phyloP scores from a whole-genome alignment of 1,140 invertebrate genomes.

The Asbolus verrucosus region DNA sequence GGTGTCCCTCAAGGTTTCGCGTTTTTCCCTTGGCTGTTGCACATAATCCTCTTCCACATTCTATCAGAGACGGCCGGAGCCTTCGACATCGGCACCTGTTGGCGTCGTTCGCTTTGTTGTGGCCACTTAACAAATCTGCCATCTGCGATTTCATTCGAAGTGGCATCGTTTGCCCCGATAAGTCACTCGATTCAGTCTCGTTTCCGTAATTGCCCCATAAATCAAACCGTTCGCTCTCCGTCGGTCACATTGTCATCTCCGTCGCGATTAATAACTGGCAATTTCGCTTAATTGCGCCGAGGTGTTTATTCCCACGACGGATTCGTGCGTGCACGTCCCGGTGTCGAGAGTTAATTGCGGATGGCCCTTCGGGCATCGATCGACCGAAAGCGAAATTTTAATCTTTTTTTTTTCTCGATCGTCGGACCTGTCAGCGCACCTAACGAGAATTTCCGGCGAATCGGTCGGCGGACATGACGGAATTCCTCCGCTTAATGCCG shows the following conservation, averaged over 20 bases:
- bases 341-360: constrained; percentile 12
- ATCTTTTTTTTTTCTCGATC: neutral
- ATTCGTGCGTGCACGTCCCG: neutral
- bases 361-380: neutral
- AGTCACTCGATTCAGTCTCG: neutral
- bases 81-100: neutral
- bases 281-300: constrained; percentile 45
- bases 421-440: no score
- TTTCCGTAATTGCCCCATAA: constrained; percentile 22
- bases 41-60: neutral
- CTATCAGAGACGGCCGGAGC: no score
- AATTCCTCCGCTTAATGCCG: no score
- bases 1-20: no score
- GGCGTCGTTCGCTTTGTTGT: neutral
- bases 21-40: no score
- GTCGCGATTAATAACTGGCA: constrained; percentile 46
- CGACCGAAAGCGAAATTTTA: neutral
- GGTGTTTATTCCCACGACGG: constrained; percentile 40
- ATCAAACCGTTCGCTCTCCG: neutral
- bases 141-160: neutral
- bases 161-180: constrained; percentile 5
- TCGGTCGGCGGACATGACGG: no score
- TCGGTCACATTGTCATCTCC: constrained; percentile 38
- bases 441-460: constrained; percentile 1
- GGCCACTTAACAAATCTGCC: neutral